Evolutionary conservation across 2,113 vertebrate genomes (phyloP).

Genomic region (Catharus minimus): DNA sequence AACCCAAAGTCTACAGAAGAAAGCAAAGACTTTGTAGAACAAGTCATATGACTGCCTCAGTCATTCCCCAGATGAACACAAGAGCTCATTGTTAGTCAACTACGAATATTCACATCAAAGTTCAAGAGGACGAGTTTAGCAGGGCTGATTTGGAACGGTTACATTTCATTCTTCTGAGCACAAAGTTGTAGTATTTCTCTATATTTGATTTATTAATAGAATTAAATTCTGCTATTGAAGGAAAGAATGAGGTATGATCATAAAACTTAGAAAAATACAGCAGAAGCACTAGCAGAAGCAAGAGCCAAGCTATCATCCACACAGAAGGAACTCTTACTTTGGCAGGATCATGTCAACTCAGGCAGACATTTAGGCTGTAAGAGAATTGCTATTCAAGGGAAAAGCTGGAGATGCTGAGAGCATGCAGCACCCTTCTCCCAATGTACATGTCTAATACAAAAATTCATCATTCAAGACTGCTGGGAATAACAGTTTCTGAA

Average conservation of each 20-base stretch:
- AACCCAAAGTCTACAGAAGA: background rate
- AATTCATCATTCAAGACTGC: background rate
- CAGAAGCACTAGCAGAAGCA: background rate
- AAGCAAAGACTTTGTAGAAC: background rate
- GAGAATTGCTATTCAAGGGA: background rate
- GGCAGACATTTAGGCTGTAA: background rate
- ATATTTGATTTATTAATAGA: background rate
- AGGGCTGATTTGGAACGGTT: background rate
- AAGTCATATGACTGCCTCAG: conserved; percentile 26
- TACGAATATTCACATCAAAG: background rate
- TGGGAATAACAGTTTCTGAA: background rate
- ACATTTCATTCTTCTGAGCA: background rate
- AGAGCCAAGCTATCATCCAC: background rate
- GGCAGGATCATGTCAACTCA: background rate
- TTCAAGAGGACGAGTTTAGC: conserved; percentile 1
- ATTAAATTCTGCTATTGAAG: background rate
- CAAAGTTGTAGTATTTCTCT: background rate
- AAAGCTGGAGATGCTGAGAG: background rate
- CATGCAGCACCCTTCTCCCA: background rate
- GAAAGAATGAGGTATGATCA: background rate
- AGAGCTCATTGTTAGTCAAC: conserved; percentile 1
- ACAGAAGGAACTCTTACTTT: background rate
- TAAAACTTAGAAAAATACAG: background rate
- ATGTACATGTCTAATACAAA: background rate
- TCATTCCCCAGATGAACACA: background rate